These are phyloP conservation scores for Tipula unca DNA, from an alignment of 2,888 invertebrate species.

Conservation along the genomic window DNA sequence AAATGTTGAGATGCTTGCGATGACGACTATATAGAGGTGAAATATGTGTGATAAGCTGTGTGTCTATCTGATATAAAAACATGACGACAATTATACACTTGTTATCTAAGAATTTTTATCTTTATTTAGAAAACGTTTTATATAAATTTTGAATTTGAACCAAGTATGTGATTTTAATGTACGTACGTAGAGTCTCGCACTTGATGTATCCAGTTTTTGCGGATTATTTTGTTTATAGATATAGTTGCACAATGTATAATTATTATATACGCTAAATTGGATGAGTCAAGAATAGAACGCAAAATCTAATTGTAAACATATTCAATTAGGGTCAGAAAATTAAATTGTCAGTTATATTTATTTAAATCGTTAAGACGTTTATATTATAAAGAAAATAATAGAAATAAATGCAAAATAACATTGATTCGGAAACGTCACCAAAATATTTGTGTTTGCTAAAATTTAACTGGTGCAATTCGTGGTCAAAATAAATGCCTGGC, in stretches of 20 bases:
- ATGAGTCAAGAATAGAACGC: background rate
- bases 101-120: background rate
- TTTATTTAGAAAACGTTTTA: background rate
- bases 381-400: background rate
- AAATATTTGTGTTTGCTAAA: too few species aligned
- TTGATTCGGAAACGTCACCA: too few species aligned
- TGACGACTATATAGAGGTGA: background rate
- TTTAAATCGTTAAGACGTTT: background rate
- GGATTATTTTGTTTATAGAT: background rate
- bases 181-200: background rate
- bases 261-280: background rate
- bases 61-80: background rate
- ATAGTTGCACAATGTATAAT: background rate
- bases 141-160: background rate
- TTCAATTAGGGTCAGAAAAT: constrained; percentile 8
- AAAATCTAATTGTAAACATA: background rate
- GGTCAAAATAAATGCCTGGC: too few species aligned
- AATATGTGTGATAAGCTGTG: background rate
- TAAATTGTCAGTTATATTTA: background rate
- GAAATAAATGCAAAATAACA: background rate
- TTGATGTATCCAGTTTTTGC: background rate
- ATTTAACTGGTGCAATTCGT: too few species aligned
- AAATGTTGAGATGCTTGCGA: background rate
- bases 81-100: background rate
- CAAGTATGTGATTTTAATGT: background rate